Evolutionary conservation across 2,888 invertebrate species (phyloP).

Genomic region (Cryptus viduatorius): DNA sequence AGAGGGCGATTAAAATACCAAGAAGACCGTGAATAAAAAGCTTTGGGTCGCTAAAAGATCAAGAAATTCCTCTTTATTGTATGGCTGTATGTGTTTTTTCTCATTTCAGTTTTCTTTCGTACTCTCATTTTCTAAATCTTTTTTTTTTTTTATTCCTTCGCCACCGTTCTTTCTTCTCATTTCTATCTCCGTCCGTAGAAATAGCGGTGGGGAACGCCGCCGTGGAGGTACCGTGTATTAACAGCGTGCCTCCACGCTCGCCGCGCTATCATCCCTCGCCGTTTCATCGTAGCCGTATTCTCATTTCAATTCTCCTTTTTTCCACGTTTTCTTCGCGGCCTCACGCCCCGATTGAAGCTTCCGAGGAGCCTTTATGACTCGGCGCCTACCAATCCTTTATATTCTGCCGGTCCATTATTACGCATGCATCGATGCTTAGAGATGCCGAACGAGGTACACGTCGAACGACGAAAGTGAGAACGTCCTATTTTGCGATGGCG

Average conservation of each 20-base stretch:
- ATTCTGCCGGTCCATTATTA: slow-evolving; percentile 78
- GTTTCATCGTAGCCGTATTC: slow-evolving; percentile 72
- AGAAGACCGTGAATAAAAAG: slow-evolving; percentile 76
- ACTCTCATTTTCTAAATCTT: slow-evolving; percentile 48
- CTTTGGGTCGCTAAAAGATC: slow-evolving; percentile 79
- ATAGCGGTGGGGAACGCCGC: slow-evolving; percentile 51
- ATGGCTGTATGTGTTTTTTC: slow-evolving; percentile 67
- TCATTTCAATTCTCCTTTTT: slow-evolving; percentile 79
- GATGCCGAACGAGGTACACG: slow-evolving; percentile 32
- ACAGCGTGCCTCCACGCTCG: slow-evolving; percentile 30
- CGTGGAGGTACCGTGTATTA: slow-evolving; percentile 45
- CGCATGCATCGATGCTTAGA: slow-evolving; percentile 79
- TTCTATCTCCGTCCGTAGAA: slow-evolving; percentile 62
- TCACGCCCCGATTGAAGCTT: slow-evolving; percentile 78
- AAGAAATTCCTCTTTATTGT: slow-evolving; percentile 77
- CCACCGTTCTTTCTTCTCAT: slow-evolving; percentile 54
- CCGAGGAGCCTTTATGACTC: slow-evolving; percentile 79
- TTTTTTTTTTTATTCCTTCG: slow-evolving; percentile 43
- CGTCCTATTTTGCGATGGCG: background rate
- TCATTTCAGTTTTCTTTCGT: slow-evolving; percentile 66
- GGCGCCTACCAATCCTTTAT: slow-evolving; percentile 78
- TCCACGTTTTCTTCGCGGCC: slow-evolving; percentile 57
- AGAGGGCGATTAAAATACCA: slow-evolving; percentile 15
- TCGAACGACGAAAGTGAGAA: slow-evolving; percentile 2
- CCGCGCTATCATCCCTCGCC: slow-evolving; percentile 53